Evolutionary conservation across 1,140 invertebrate genomes (phyloP).

Genomic region (Whitmania pigra): DNA sequence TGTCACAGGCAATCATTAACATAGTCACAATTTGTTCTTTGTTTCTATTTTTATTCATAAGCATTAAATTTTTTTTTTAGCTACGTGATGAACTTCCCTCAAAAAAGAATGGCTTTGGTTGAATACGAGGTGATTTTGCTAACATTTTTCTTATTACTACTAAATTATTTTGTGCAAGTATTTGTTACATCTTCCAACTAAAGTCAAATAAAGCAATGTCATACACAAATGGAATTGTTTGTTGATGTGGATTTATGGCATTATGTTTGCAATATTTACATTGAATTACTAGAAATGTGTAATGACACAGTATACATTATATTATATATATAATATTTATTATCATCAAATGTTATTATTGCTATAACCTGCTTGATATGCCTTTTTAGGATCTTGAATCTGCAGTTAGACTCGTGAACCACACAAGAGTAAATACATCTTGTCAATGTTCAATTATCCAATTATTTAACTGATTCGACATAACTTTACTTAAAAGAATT

Average conservation of each 20-base stretch:
- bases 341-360: background rate
- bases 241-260: no score
- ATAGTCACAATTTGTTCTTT: no score
- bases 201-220: background rate
- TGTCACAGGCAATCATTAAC: no score
- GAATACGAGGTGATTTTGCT: slow-evolving; percentile 41
- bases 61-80: slow-evolving; percentile 28
- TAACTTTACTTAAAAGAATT: no score
- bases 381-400: background rate
- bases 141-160: no score
- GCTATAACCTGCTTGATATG: background rate
- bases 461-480: no score
- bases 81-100: slow-evolving; percentile 43
- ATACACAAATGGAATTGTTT: background rate
- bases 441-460: no score
- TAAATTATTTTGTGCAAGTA: background rate
- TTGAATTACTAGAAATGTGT: no score
- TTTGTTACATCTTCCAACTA: background rate
- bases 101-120: slow-evolving; percentile 42
- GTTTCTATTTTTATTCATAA: no score
- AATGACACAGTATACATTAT: no score
- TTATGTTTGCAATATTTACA: no score
- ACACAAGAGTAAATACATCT: background rate
- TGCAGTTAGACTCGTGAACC: background rate
- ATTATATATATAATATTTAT: no score